Evolutionary conservation across 2,888 invertebrate genomes (phyloP), one percentile per base, ranked within the genome.

Genomic region (Hypomecis atomaria): DNA sequence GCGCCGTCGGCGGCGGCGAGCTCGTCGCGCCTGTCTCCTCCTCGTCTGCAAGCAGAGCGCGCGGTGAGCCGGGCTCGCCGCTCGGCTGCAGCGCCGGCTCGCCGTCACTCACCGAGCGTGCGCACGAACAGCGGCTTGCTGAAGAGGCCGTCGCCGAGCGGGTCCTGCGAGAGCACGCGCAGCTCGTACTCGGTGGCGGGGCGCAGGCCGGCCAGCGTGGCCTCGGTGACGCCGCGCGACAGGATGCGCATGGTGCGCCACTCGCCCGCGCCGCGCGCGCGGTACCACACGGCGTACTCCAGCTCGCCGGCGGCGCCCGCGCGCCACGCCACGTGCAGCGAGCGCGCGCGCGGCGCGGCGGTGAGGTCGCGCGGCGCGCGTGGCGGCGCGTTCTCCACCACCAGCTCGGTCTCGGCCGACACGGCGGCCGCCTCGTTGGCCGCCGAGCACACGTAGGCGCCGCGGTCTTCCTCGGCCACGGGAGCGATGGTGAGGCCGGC

Each of bases 401-500:
- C 94, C 65, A 97, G 91, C 90, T 97, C 97, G 0, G 96, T 95
- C 88, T 96, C 96, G 0, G 95, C 95, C 34, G 94, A 94, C 53
- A 98, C 95, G n/a, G 96, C 96, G 49, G 97, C 97, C 5, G 98
- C 98, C 78, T 96, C 97, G 90, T 98, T 98, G 74, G 95, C 95
- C 1, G 97, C 97, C 54, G 95, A 94, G 84, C 97, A 97, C 83
- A 96, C 95, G 86, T 96, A 97, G 77, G 96, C 93, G 52, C 99
- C 99, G 76, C 97, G 95, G 91, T 99, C 99, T 69, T 95, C 95
- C 85, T 97, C 97, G 72, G 95, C 94, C 65, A 99, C 95, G 76
- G 95, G 94, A 72, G 94, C 94, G 67, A 99, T 96, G 62, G 97
- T 98, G 74, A 99, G 93, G 91, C 98, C 97, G 55, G 96, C 96